Conservation (phyloP, 2,888 invertebrate species). For the Silvanus unidentatus region DNA sequence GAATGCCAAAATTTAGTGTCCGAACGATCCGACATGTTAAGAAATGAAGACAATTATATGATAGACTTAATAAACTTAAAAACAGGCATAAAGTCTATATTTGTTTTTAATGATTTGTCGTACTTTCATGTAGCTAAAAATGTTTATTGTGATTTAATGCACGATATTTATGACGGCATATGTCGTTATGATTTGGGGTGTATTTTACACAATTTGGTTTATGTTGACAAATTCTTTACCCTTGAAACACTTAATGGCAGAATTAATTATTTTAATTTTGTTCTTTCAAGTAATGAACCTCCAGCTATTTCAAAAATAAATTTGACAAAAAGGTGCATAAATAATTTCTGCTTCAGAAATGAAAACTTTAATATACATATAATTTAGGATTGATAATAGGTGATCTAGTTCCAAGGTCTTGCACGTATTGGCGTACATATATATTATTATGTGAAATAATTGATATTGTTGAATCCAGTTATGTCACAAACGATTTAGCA, state of each 20-base stretch:
- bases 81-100: too few species aligned
- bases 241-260: conserved; percentile 17
- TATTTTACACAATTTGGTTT: too few species aligned
- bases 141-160: background rate
- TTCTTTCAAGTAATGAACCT: conserved; percentile 10
- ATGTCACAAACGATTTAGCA: background rate
- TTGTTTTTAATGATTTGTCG: too few species aligned
- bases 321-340: conserved; percentile 14
- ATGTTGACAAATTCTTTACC: conserved; percentile 7
- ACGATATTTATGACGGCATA: background rate
- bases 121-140: too few species aligned
- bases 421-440: conserved; percentile 11
- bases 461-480: background rate
- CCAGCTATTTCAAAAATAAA: conserved; percentile 13
- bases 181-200: too few species aligned
- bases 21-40: too few species aligned
- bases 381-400: conserved; percentile 24
- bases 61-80: too few species aligned
- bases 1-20: too few species aligned
- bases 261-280: conserved; percentile 16
- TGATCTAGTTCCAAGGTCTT: conserved; percentile 15
- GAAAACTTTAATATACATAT: conserved; percentile 19
- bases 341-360: conserved; percentile 27
- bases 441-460: background rate
- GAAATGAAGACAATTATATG: too few species aligned